Base-by-base conservation (phyloP, 2,113 vertebrate genomes). In the Ailurus styani region DNA sequence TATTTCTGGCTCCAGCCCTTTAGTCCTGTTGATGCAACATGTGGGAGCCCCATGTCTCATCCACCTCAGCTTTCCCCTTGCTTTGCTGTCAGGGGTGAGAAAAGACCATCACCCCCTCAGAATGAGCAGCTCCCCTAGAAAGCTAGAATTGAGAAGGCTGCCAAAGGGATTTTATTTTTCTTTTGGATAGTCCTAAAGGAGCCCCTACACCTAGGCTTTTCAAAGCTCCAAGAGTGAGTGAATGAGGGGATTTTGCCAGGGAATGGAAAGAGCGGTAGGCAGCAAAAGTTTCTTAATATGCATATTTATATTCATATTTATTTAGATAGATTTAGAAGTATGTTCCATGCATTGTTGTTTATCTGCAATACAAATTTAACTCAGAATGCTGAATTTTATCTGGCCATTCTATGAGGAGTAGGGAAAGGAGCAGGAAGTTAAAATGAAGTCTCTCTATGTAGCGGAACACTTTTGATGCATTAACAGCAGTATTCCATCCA, bases 221-320 rank as follows among this genome's bases (percentile, higher is more conserved):
- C 60, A 93, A 96, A 98, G 17, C n/a, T 1, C 3, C 55, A 81
- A 50, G 27, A 97, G 81, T 95, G n/a, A 96, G 90, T 96, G 95
- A 98, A 96, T 92, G 96, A 73, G 55, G 88, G 79, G 86, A 97
- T 97, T 95, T 88, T 82, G 64, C 66, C 94, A 93, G 86, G 85
- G 95, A 77, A 45, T 57, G 60, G 78, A 40, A 97, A 89, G 40
- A 97, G 34, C 29, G 34, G 13, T 23, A 42, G 40, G 64, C 21
- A 57, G 20, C 15, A 23, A 60, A 52, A 31, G 6, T 97, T 96
- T 98, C 98, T 87, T 66, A 21, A 14, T 66, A 15, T 50, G 6
- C 18, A 7, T 42, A 17, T 40, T 37, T 21, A 25, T 14, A 12
- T 40, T 25, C 20, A 25, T 20, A 37, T 37, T 37, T 73, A 64